Percentiles rank a stretch among this genome's conserved stretches.
Evolutionary conservation across 2,888 invertebrate species (phyloP).

Genomic region (Thereva unica): DNA sequence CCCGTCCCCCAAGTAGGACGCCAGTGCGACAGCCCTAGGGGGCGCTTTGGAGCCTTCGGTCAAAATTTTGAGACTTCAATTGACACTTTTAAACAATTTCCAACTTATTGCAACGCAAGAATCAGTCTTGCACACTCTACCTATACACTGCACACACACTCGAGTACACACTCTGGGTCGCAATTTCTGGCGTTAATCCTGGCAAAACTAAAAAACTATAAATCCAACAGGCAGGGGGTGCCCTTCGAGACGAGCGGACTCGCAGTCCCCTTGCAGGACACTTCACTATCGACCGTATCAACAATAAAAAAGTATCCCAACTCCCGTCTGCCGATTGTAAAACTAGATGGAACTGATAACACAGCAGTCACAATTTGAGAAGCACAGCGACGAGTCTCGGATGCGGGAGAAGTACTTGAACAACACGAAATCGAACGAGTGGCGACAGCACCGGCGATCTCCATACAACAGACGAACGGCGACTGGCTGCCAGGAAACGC

Average conservation of each 20-base stretch:
- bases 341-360: background rate
- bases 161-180: background rate
- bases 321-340: background rate
- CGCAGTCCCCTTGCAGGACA: no score
- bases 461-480: constrained; percentile 29
- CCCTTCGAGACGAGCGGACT: no score
- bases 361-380: background rate
- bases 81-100: constrained; percentile 40
- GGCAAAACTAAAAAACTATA: background rate
- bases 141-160: background rate
- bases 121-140: no score
- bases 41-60: constrained; percentile 60
- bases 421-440: background rate
- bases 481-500: constrained; percentile 16
- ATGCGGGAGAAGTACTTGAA: no score
- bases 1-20: constrained; percentile 60
- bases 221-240: constrained; percentile 2
- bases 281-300: no score
- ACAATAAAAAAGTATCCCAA: no score
- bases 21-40: constrained; percentile 61
- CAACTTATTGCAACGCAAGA: background rate
- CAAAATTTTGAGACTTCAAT: constrained; percentile 56
- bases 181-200: background rate
- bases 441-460: constrained; percentile 1
- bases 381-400: no score